Percentiles rank a stretch among this genome's conserved stretches.
Evolutionary conservation across 2,113 vertebrate species (phyloP).

Genomic region (Coryphaenoides rupestris): DNA sequence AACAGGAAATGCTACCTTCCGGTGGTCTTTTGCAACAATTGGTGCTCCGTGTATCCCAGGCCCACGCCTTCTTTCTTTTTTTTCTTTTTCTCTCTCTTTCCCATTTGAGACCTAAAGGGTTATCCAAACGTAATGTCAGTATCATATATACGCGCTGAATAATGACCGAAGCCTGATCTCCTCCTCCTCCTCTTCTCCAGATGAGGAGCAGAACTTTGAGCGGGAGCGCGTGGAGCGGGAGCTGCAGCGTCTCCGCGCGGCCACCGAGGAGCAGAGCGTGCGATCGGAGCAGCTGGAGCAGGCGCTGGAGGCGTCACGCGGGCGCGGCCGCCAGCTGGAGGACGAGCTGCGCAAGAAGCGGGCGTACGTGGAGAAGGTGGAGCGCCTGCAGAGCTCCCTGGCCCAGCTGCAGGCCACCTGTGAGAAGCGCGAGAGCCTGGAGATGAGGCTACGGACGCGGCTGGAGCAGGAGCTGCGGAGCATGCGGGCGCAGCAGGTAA

Average conservation of each 20-base stretch:
- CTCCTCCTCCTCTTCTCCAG: constrained; percentile 43
- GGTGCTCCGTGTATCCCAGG: no score
- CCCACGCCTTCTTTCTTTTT: no score
- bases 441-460: constrained; percentile 86
- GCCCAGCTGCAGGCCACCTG: constrained; percentile 95
- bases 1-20: no score
- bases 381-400: constrained; percentile 90
- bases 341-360: constrained; percentile 90
- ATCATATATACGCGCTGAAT: no score
- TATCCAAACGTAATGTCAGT: no score
- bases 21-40: no score
- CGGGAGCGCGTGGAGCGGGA: constrained; percentile 87
- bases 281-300: constrained; percentile 86
- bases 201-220: constrained; percentile 86
- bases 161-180: constrained; percentile 10
- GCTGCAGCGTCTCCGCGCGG: constrained; percentile 74
- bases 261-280: constrained; percentile 85
- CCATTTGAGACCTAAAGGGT: no score
- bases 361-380: constrained; percentile 95
- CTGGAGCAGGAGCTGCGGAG: constrained; percentile 95
- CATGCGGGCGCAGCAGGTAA: constrained; percentile 92
- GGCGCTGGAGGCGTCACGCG: constrained; percentile 83
- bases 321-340: constrained; percentile 82
- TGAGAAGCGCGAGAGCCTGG: constrained; percentile 92
- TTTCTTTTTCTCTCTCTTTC: no score